These are phyloP conservation scores for Sphaerophoria taeniata DNA, from an alignment of 2,888 invertebrate species.

Conservation along the genomic window DNA sequence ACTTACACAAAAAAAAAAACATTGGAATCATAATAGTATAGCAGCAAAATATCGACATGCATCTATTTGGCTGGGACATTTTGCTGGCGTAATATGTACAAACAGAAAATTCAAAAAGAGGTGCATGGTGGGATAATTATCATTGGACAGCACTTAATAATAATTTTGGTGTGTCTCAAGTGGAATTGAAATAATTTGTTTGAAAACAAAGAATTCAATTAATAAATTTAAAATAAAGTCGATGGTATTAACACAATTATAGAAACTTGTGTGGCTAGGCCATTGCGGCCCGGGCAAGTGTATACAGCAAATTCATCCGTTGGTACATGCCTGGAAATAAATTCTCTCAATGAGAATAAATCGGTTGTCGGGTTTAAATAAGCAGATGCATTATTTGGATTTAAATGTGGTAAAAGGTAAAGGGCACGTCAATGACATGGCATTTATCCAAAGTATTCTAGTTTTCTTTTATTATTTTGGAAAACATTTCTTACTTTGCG, in stretches of 20 bases:
- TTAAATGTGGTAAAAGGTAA: not conserved
- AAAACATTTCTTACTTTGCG: too few relatives aligned
- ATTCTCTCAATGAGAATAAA: slow-evolving; percentile 22
- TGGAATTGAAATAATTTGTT: slow-evolving; percentile 36
- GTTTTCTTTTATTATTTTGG: not conserved
- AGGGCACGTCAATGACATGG: slow-evolving; percentile 10
- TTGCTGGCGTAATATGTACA: slow-evolving; percentile 23
- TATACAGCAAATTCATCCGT: slow-evolving; percentile 24
- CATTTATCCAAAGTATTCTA: not conserved
- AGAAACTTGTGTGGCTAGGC: slow-evolving; percentile 6
- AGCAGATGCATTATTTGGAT: slow-evolving; percentile 3
- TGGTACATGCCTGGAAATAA: slow-evolving; percentile 29
- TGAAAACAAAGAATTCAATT: slow-evolving; percentile 27
- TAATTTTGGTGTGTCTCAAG: slow-evolving; percentile 39
- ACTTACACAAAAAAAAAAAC: slow-evolving; percentile 52
- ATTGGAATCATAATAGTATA: slow-evolving; percentile 17
- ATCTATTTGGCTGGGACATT: slow-evolving; percentile 51
- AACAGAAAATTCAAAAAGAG: slow-evolving; percentile 36
- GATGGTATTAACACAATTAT: slow-evolving; percentile 26
- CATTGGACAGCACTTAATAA: slow-evolving; percentile 44
- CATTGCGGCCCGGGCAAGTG: slow-evolving; percentile 41
- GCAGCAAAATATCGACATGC: slow-evolving; percentile 57
- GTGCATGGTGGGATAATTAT: slow-evolving; percentile 29
- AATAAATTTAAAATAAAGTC: slow-evolving; percentile 10
- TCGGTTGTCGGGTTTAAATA: not conserved